Percentiles rank a stretch among this genome's conserved stretches.
phyloP scores from a whole-genome alignment of 2,113 vertebrate genomes.

The Dipodomys merriami region DNA sequence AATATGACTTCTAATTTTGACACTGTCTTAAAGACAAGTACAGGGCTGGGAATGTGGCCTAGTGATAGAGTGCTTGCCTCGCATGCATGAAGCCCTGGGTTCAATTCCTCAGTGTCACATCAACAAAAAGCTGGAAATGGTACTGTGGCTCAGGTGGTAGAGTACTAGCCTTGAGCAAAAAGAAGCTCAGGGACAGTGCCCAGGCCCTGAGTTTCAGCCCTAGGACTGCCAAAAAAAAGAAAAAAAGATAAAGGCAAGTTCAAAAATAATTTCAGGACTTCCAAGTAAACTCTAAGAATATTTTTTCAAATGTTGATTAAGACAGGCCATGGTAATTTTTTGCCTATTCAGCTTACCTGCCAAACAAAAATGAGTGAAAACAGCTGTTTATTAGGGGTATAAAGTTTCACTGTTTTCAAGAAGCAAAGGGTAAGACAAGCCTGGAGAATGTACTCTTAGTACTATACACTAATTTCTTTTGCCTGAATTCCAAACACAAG shows the following conservation, averaged over 20 bases:
- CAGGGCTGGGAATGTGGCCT: background rate
- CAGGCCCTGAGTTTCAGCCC: too few relatives aligned
- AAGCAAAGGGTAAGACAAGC: background rate
- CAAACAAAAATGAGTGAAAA: background rate
- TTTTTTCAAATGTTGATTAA: background rate
- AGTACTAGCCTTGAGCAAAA: too few relatives aligned
- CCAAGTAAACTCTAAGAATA: background rate
- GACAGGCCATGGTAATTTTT: background rate
- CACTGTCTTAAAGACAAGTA: conserved; percentile 20
- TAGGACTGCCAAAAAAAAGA: too few relatives aligned
- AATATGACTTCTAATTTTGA: conserved; percentile 29
- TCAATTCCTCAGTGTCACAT: too few relatives aligned
- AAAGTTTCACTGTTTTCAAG: background rate
- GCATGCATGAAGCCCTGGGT: too few relatives aligned
- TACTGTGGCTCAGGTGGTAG: too few relatives aligned
- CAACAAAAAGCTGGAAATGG: too few relatives aligned
- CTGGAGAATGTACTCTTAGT: background rate
- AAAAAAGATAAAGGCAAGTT: background rate
- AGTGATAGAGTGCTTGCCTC: too few relatives aligned
- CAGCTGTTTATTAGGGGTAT: background rate
- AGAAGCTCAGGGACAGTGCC: too few relatives aligned
- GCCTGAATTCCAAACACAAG: background rate
- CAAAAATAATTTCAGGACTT: background rate
- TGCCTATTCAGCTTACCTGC: background rate
- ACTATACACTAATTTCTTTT: background rate